Evolutionary conservation across 2,888 invertebrate genomes (phyloP).

Genomic region (Spisula solida): DNA sequence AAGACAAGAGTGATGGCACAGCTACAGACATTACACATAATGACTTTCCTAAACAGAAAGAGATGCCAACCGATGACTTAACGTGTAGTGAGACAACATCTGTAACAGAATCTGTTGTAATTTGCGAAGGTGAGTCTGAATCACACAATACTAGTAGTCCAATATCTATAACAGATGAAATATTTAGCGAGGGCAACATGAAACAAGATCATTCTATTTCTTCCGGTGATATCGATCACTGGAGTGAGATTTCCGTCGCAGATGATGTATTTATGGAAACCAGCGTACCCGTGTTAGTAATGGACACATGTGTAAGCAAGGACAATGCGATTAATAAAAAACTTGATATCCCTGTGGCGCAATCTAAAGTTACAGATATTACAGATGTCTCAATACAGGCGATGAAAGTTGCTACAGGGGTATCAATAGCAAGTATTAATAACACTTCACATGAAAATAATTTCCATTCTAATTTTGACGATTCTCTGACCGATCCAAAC

Average conservation of each 20-base stretch:
- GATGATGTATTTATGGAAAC: slow-evolving; percentile 30
- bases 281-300: neutral
- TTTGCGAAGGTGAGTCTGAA: neutral
- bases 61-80: neutral
- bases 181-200: neutral
- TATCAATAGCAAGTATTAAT: neutral
- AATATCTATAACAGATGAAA: neutral
- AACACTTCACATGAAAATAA: neutral
- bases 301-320: neutral
- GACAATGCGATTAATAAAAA: neutral
- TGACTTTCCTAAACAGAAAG: neutral
- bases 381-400: neutral
- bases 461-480: neutral
- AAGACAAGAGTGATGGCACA: neutral
- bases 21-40: neutral
- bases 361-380: neutral
- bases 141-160: neutral
- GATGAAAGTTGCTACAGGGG: neutral
- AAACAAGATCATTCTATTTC: neutral
- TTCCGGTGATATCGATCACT: slow-evolving; percentile 1
- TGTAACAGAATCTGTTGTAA: neutral
- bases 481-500: neutral
- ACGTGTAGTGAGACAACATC: neutral
- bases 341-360: neutral
- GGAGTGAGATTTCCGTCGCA: slow-evolving; percentile 32